phyloP scores from a whole-genome alignment of 2,113 vertebrate species.

The Clupea harengus region DNA sequence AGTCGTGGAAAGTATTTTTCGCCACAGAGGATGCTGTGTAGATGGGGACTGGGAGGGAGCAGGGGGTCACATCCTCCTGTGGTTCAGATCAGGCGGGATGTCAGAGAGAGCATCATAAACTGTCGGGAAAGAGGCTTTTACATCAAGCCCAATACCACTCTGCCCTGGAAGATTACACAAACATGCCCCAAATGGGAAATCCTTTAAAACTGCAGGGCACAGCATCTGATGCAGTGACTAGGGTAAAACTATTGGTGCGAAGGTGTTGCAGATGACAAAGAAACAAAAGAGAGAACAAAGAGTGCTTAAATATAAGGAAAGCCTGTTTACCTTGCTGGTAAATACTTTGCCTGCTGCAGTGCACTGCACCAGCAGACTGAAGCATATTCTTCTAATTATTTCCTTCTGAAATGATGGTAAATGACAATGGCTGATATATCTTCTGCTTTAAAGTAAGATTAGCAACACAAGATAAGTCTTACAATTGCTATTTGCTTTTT shows the following conservation, averaged over 20 bases:
- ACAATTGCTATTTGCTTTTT: not conserved
- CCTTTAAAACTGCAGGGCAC: conserved; percentile 16
- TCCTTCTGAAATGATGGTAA: not conserved
- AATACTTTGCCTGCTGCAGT: not conserved
- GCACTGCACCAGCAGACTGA: not conserved
- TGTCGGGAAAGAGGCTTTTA: conserved; percentile 29
- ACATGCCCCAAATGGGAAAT: conserved; percentile 29
- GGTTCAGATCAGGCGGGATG: conserved; percentile 20
- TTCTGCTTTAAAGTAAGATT: too few relatives aligned
- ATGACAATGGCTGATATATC: not conserved
- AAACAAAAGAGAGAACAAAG: too few relatives aligned
- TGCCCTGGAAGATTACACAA: conserved; percentile 29
- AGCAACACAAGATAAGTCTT: not conserved
- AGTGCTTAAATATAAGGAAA: not conserved
- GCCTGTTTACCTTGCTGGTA: not conserved
- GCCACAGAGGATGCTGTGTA: conserved; percentile 26
- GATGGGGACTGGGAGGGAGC: conserved; percentile 1
- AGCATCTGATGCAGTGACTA: conserved; percentile 18
- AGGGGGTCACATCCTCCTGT: conserved; percentile 18
- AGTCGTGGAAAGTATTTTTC: conserved; percentile 15
- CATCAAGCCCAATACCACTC: conserved; percentile 14
- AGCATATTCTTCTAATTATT: not conserved
- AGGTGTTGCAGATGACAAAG: conserved; percentile 1
- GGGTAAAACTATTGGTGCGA: not conserved
- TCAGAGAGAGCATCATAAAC: conserved; percentile 26